Evolutionary conservation across 2,797 vertebrate species (phyloP), one percentile per base, ranked within the genome.

Genomic region (Anomalospiza imberbis): DNA sequence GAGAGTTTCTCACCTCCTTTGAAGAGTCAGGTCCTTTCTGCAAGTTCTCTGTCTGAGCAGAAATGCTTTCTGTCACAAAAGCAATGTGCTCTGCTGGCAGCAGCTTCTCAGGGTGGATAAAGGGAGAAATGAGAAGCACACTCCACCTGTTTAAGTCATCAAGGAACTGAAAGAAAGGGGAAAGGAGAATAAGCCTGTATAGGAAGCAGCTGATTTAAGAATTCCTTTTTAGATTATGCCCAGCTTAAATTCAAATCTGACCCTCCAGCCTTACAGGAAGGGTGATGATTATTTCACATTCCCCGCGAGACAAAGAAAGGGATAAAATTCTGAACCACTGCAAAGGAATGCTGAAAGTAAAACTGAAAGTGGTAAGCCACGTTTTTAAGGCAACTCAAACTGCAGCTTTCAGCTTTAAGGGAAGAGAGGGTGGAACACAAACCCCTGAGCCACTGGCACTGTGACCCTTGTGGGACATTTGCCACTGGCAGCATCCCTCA

Each of bases 121-220:
- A 88, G 53, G 98, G 98, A 40, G 99, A 98, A 50, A 97, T 90
- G 32, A 98, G 94, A 80, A 98, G 97, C 9, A 98, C 91, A 12
- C 98, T 99, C 99, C 99, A 99, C 78, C 98, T 98, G 98, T 97
- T 99, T 89, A 99, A 97, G 94, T 99, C 99, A 67, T 98, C 98
- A 77, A 98, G 98, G 51, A 96, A 98, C 99, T 99, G 95, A 65
- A 94, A 96, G 77, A 75, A 84, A 93, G 0, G 40, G 53, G 45
- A 80, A 66, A 91, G 42, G 72, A 75, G 72, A 68, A 5, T 7
- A 31, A 85, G 73, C 31, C 42, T 72, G 57, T 4, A 19, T 4
- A 47, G 58, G 25, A 81, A 74, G 20, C 12, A 77, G 42, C 34
- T 26, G 63, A 84, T 78, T 68, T 11, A 54, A 67, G 3, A 71